These are phyloP conservation scores for Ornithoptera alexandrae DNA, from an alignment of 2,888 invertebrate species.

Conservation along the genomic window DNA sequence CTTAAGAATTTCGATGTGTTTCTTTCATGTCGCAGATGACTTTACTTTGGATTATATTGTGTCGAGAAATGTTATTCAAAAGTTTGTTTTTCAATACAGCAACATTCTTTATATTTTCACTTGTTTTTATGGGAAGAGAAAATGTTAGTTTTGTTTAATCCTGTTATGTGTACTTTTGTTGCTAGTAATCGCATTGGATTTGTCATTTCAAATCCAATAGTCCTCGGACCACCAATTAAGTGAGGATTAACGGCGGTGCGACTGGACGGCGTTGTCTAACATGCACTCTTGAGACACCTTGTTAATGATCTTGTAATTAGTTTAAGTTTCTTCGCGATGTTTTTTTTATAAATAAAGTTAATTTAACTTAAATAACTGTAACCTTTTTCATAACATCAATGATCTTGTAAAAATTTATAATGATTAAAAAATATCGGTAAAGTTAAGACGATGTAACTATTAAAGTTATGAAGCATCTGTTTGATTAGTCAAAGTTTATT, in stretches of 20 bases:
- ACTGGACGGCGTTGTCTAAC: slow-evolving; percentile 42
- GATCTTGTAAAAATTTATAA: too few species aligned
- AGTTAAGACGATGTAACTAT: background rate
- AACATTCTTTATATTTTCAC: slow-evolving; percentile 35
- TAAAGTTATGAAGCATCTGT: background rate
- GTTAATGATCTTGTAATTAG: slow-evolving; percentile 44
- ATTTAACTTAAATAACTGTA: background rate
- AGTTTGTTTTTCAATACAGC: slow-evolving; percentile 58
- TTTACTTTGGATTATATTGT: slow-evolving; percentile 74
- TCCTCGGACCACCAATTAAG: slow-evolving; percentile 75
- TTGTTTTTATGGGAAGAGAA: slow-evolving; percentile 14
- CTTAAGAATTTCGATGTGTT: slow-evolving; percentile 77
- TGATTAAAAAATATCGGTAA: too few species aligned
- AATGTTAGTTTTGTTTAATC: slow-evolving; percentile 17
- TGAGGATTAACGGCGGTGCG: slow-evolving; percentile 62
- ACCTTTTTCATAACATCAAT: too few species aligned
- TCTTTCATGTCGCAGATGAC: slow-evolving; percentile 76
- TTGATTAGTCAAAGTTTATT: background rate
- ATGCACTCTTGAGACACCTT: slow-evolving; percentile 59
- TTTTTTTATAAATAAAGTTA: background rate
- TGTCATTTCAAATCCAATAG: slow-evolving; percentile 74
- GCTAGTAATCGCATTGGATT: slow-evolving; percentile 67
- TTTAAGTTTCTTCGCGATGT: slow-evolving; percentile 1
- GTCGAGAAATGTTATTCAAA: slow-evolving; percentile 57
- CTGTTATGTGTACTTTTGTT: slow-evolving; percentile 51